Base-by-base conservation (phyloP, 35 echinoderm and acorn worm genomes). In the Chiridota heheva region DNA sequence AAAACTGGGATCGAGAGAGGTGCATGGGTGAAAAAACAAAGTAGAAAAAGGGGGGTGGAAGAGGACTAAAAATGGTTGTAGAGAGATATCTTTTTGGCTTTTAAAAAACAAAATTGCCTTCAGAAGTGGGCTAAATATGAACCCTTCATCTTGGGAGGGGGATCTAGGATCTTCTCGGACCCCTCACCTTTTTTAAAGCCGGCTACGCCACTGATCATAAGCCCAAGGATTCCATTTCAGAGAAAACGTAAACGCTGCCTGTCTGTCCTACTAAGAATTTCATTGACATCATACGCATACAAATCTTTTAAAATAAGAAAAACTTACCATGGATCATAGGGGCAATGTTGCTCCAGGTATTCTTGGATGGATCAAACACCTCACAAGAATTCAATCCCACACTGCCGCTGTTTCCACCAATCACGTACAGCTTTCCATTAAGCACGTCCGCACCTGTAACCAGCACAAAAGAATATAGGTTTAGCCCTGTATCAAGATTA, bases 401-500 rank as follows among this genome's bases (percentile, higher is more conserved):
- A 41, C 84, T 82, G 7, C 89, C 94, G 72, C 61, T 69, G 28
- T 77, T 66, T 18, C 94, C 94, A 69, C 94, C 94, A 60, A 91
- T 79, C 0, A 97, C 78, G 70, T 90, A 97, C 55, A 91, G 44
- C 68, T 85, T 84, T 16, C 81, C 74, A 81, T 97, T 46, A 7
- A 83, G 34, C 1, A 91, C 69, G 17, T 84, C 77, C 67, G 94
- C 88, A 84, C 94, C 89, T 88, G 69, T 37, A 78, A 53, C 37
- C 17, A 87, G n/a, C n/a, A n/a, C 1, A 73, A 65, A 45, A 44
- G 1, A 58, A 18, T n/a, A 49, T n/a, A 83, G 20, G 40, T 42
- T 53, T 22, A 53, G 30, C 41, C 22, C 24, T 24, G 36, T 73
- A 73, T 44, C 42, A 20, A n/a, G n/a, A n/a, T n/a, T n/a, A n/a